A percentile compares a stretch with the other conserved stretches of the same genome.
Conservation (phyloP, 2,888 invertebrate genomes). For the Spisula solida region DNA sequence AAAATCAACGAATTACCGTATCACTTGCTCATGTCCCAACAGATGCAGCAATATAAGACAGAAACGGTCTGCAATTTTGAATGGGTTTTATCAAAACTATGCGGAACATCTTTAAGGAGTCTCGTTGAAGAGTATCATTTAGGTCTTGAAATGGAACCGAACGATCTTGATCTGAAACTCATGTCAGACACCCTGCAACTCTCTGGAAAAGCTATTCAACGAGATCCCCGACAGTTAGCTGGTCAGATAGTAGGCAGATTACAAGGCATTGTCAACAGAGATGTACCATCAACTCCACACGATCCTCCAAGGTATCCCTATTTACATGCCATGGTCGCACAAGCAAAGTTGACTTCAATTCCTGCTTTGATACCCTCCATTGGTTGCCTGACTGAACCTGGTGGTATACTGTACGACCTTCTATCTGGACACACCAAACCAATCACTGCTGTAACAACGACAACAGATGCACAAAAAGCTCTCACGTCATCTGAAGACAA, state of each 20-base stretch:
- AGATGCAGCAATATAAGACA: conserved; percentile 89
- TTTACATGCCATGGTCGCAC: conserved; percentile 79
- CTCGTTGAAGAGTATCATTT: conserved; percentile 93
- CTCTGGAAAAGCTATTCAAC: conserved; percentile 92
- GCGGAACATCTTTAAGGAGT: conserved; percentile 92
- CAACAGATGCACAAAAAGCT: conserved; percentile 83
- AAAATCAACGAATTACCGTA: conserved; percentile 94
- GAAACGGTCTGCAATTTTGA: conserved; percentile 92
- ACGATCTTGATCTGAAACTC: conserved; percentile 87
- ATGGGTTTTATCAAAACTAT: conserved; percentile 94
- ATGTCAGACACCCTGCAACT: conserved; percentile 92
- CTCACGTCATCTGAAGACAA: conserved; percentile 85
- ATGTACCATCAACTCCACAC: conserved; percentile 81
- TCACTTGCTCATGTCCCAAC: conserved; percentile 91
- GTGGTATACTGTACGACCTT: conserved; percentile 84
- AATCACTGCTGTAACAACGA: conserved; percentile 84
- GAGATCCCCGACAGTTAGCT: conserved; percentile 94
- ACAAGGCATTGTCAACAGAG: conserved; percentile 84
- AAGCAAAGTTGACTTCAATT: conserved; percentile 80
- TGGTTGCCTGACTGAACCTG: conserved; percentile 85
- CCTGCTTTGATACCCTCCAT: conserved; percentile 84
- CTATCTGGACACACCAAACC: conserved; percentile 85
- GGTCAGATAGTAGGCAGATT: conserved; percentile 90
- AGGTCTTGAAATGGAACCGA: conserved; percentile 82
- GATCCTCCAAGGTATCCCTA: conserved; percentile 85